Base-by-base conservation (phyloP, 2,797 vertebrate species). In the Micropoecilia bifurca region DNA sequence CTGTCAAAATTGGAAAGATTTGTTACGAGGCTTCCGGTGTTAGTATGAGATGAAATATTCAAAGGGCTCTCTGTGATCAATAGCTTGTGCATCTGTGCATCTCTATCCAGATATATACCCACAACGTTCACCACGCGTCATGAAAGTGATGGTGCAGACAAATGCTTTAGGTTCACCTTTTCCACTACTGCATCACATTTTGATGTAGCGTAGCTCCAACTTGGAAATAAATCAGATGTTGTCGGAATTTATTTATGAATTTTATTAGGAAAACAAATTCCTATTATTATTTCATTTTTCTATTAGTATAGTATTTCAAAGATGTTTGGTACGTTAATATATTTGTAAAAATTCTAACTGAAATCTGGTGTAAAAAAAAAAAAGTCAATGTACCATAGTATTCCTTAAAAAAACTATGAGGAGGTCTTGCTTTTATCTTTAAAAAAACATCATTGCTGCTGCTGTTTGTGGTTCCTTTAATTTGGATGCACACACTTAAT, bases 1-100 rank as follows among this genome's bases (percentile, higher is more conserved):
- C 91, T 88, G 86, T 93, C 82, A 90, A 91, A 93, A 93, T 85
- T 84, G 83, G 80, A 88, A 84, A 94, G 90, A 94, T 94, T 93
- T 95, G 94, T 91, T 90, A 84, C 45, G 63, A 91, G 85, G 87
- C 90, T 94, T 93, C 90, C 90, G 88, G 89, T 91, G 90, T 86
- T 87, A 25, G 90, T 84, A 74, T 68, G 86, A 83, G 83, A 92
- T 93, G 77, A 95, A 94, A 94, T 90, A 94, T 95, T 95, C 88
- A 91, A 69, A 77, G 61, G 82, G 80, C 82, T 73, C 75, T 88
- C 80, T 79, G 77, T 81, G 91, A 94, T 94, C 92, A 74, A 91
- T 95, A 93, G 83, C 79, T 77, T 80, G 85, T 87, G 85, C 72
- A 79, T 74, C 76, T 72, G 85, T 87, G 85, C 72, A 79, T 74